Conservation (phyloP, 2,888 invertebrate genomes). For the Melanargia galathea region DNA sequence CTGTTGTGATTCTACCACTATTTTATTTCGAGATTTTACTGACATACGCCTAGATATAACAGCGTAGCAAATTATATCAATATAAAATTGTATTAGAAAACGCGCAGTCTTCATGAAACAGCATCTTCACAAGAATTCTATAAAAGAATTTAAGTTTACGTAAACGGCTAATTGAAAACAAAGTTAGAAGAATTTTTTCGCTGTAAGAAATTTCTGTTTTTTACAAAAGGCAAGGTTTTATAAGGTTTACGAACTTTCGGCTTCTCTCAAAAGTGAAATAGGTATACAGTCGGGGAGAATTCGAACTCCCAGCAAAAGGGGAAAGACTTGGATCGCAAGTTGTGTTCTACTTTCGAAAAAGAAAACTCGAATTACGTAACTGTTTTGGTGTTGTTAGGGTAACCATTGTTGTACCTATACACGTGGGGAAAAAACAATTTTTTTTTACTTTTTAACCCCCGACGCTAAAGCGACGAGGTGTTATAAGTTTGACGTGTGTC, state of each 20-base stretch:
- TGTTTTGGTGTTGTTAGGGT: not conserved
- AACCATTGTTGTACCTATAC: not conserved
- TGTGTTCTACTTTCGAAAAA: not conserved
- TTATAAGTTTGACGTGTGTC: no score
- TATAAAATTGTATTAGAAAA: no score
- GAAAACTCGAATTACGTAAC: slow-evolving; percentile 7
- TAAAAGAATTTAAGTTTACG: no score
- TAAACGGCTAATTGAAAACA: not conserved
- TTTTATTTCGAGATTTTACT: not conserved
- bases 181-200: not conserved
- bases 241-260: slow-evolving; percentile 3
- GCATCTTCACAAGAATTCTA: no score
- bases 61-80: not conserved
- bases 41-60: not conserved
- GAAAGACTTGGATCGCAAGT: slow-evolving; percentile 3
- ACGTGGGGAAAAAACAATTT: no score
- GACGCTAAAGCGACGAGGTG: no score
- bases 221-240: slow-evolving; percentile 2
- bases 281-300: not conserved
- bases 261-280: slow-evolving; percentile 5
- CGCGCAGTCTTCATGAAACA: no score
- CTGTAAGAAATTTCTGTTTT: not conserved
- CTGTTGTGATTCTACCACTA: not conserved
- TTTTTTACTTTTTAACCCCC: no score
- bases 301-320: not conserved